Evolutionary conservation across 2,888 invertebrate genomes (phyloP).

Genomic region (Rotaria macrura): DNA sequence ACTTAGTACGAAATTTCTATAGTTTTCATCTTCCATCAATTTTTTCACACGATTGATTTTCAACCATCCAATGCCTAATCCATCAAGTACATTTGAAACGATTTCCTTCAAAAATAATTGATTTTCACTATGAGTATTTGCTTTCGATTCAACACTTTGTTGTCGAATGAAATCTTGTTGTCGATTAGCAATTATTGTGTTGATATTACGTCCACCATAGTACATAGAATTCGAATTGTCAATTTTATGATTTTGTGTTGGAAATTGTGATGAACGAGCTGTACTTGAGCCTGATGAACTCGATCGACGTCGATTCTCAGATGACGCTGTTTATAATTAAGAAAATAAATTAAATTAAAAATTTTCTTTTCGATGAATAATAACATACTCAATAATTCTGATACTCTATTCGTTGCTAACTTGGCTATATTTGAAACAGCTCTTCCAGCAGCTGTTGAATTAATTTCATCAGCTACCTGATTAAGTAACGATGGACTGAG

Average conservation of each 20-base stretch:
- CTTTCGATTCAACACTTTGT: not conserved
- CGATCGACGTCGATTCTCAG: not conserved
- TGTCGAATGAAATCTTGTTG: no score
- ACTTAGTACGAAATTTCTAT: conserved; percentile 83
- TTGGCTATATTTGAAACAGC: not conserved
- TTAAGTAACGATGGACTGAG: not conserved
- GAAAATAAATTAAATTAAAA: not conserved
- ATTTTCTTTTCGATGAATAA: no score
- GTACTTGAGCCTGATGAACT: not conserved
- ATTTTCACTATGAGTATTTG: conserved; percentile 59
- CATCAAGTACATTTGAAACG: conserved; percentile 70
- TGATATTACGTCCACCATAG: no score
- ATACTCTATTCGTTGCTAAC: not conserved
- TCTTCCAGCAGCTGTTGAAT: not conserved
- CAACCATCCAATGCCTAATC: conserved; percentile 91
- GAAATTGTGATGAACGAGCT: not conserved
- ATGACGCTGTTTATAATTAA: not conserved
- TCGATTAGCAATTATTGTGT: no score
- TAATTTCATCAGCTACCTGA: not conserved
- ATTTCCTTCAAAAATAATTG: conserved; percentile 84
- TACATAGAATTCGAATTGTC: not conserved
- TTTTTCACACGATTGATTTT: conserved; percentile 81
- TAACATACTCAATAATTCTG: not conserved
- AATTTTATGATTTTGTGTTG: not conserved
- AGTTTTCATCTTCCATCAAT: conserved; percentile 96